These are phyloP conservation scores for Tanytarsus gracilentus DNA, from an alignment of 2,888 invertebrate species.

Conservation along the genomic window DNA sequence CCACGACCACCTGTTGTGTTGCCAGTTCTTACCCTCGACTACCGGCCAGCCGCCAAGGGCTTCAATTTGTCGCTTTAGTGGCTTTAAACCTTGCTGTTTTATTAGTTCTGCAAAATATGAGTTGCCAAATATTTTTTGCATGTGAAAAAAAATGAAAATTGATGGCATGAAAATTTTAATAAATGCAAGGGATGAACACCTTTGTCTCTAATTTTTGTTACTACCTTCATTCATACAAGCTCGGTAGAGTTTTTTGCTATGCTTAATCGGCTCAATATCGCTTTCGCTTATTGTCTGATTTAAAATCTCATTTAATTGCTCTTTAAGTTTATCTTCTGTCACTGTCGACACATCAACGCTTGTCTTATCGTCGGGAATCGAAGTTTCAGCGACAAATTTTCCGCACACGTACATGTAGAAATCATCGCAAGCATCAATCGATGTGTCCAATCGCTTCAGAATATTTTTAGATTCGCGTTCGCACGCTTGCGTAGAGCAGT, in stretches of 20 bases:
- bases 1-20: slow-evolving; percentile 38
- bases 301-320: slow-evolving; percentile 60
- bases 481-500: slow-evolving; percentile 2
- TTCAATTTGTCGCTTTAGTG: slow-evolving; percentile 56
- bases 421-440: slow-evolving; percentile 70
- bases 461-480: slow-evolving; percentile 52
- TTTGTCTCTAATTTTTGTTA: too few species aligned
- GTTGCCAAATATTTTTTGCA: slow-evolving; percentile 32
- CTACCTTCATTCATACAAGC: slow-evolving; percentile 85
- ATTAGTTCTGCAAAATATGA: slow-evolving; percentile 59
- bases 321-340: slow-evolving; percentile 63
- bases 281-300: slow-evolving; percentile 52
- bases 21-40: slow-evolving; percentile 60
- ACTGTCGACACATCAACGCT: slow-evolving; percentile 67
- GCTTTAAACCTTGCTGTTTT: slow-evolving; percentile 60
- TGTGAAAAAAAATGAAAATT: neutral
- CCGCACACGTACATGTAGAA: slow-evolving; percentile 76
- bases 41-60: slow-evolving; percentile 81
- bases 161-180: neutral
- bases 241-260: slow-evolving; percentile 73
- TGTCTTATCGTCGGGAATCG: slow-evolving; percentile 74
- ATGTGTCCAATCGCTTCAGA: slow-evolving; percentile 59
- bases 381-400: slow-evolving; percentile 56
- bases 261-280: slow-evolving; percentile 61
- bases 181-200: neutral